Evolutionary conservation across 2,797 vertebrate genomes (phyloP), one percentile per base, ranked within the genome.

Genomic region (Centropyge bicolor): DNA sequence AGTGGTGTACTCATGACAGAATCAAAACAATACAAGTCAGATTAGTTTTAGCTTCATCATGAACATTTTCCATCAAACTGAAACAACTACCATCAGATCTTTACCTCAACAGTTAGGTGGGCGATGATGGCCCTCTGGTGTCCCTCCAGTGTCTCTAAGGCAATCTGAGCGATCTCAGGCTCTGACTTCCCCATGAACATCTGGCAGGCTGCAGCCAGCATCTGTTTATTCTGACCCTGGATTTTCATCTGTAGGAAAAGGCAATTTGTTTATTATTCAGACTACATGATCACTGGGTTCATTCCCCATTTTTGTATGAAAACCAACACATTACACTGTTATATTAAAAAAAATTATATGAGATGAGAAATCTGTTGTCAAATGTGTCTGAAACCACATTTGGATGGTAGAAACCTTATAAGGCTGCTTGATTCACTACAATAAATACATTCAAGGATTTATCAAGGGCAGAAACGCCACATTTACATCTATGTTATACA

Each of bases 161-260:
- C 96, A 5, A 98, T 98, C 1, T 98, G 97, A 56, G 96, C 93
- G 16, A 99, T 97, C 89, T 98, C 97, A 0, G 88, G 40, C 75
- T 99, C 97, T 0, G 96, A 95, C 78, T 98, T 99, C 5, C 97
- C 97, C 93, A 99, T 95, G 91, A 99, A 99, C 97, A 99, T 99
- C 85, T 98, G 97, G 79, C 97, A 98, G 57, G 97, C 97, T 0
- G 97, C 97, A 0, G 97, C 96, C 86, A 99, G 67, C 97, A 99
- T 98, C 94, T 98, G 96, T 84, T 99, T 98, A 81, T 98, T 99
- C 91, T 98, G 97, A 14, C 97, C 97, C 89, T 98, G 97, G 88
- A 98, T 98, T 93, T 98, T 98, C 93, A 98, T 97, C 97, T 98
- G 89, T 0, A 38, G 20, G 45, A 70, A 77, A 76, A 40, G 60